These are phyloP conservation scores for Notodonta dromedarius DNA, from an alignment of 2,888 invertebrate species.

Conservation along the genomic window DNA sequence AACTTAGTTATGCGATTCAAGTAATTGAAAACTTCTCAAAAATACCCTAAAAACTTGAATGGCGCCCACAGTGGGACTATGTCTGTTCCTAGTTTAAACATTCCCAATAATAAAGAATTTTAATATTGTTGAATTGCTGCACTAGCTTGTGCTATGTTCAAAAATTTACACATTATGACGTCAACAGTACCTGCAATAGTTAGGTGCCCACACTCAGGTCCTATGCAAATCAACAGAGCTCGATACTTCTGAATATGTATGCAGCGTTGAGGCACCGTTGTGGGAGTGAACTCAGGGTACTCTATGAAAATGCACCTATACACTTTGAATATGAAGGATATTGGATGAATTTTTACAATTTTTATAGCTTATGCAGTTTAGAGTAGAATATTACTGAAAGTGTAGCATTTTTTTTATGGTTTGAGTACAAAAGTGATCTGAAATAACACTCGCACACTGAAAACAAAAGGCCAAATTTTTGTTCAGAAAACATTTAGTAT, in stretches of 20 bases:
- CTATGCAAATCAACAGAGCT: conserved; percentile 1
- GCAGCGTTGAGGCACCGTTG: not conserved
- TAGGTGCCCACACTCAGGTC: not conserved
- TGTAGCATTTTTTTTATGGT: too few relatives aligned
- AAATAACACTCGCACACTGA: too few relatives aligned
- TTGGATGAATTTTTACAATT: not conserved
- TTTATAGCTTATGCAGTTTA: not conserved
- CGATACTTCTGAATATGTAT: conserved; percentile 2
- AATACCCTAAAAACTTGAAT: not conserved
- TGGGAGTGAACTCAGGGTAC: not conserved
- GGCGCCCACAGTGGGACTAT: not conserved
- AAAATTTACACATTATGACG: not conserved
- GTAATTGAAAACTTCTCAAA: too few relatives aligned
- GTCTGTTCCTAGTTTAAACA: not conserved
- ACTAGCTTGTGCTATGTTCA: too few relatives aligned
- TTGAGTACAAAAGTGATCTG: too few relatives aligned
- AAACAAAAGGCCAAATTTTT: too few relatives aligned
- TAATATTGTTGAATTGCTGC: too few relatives aligned
- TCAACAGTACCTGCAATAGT: not conserved
- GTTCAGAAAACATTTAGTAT: too few relatives aligned
- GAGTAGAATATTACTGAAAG: too few relatives aligned
- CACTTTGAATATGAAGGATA: not conserved
- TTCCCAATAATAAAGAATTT: too few relatives aligned
- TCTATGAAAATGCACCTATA: not conserved
- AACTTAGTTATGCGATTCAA: too few relatives aligned